A percentile compares a stretch with the other conserved stretches of the same genome.
phyloP scores from a whole-genome alignment of 1,140 invertebrate genomes.

The Brachionus asplanchnoidis region DNA sequence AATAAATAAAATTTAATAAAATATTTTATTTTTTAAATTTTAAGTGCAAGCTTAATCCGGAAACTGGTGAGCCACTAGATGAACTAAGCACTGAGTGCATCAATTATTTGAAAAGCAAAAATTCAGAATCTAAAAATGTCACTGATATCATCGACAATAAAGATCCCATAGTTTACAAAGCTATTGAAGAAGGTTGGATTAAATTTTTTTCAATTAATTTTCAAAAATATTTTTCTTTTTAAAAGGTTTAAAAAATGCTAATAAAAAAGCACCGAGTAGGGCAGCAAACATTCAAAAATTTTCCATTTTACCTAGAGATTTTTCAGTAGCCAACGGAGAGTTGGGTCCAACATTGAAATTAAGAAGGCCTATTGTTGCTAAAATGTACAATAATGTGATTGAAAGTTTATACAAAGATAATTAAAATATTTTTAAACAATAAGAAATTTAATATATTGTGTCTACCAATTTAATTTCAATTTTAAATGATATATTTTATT shows the following conservation, averaged over 20 bases:
- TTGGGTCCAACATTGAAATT: conserved; percentile 81
- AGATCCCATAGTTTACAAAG: conserved; percentile 46
- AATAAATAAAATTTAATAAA: background rate
- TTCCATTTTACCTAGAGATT: conserved; percentile 76
- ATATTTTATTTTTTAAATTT: background rate
- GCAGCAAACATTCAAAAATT: conserved; percentile 86
- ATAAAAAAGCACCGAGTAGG: conserved; percentile 73
- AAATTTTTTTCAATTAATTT: conserved; percentile 54
- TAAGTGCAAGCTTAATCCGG: conserved; percentile 61
- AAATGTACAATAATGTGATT: conserved; percentile 56
- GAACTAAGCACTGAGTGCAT: conserved; percentile 64
- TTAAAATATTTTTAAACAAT: background rate
- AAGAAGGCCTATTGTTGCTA: conserved; percentile 61
- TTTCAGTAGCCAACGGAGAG: conserved; percentile 81
- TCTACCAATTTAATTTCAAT: too few relatives aligned
- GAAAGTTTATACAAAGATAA: conserved; percentile 15
- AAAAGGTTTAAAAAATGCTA: conserved; percentile 71
- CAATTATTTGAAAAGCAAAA: conserved; percentile 60
- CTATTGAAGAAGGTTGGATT: conserved; percentile 45
- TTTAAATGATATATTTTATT: too few relatives aligned
- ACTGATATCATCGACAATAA: conserved; percentile 64
- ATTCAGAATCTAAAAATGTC: background rate
- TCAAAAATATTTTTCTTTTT: conserved; percentile 54
- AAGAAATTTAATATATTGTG: too few relatives aligned
- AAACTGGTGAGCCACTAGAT: conserved; percentile 68